phyloP scores from a whole-genome alignment of 2,888 invertebrate species.

The Campopleginae sp. region DNA sequence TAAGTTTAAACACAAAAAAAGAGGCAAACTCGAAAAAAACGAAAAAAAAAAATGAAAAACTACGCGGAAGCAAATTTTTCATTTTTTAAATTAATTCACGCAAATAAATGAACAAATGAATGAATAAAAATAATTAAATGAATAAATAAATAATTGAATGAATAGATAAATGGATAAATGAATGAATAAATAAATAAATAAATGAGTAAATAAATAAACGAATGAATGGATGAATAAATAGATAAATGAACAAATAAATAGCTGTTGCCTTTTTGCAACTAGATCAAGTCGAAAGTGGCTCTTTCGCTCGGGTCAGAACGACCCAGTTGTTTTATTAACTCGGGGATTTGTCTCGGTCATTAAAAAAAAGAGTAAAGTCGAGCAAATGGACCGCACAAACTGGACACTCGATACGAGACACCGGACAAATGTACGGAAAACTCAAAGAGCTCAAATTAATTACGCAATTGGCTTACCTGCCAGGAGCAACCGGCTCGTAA shows the following conservation, averaged over 20 bases:
- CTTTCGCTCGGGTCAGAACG: neutral
- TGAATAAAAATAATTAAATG: too few relatives aligned
- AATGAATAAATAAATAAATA: too few relatives aligned
- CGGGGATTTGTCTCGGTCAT: neutral
- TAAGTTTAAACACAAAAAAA: too few relatives aligned
- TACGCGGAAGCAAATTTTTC: neutral
- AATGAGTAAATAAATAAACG: too few relatives aligned
- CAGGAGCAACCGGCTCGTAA: constrained; percentile 56
- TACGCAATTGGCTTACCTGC: constrained; percentile 58
- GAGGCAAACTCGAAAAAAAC: neutral
- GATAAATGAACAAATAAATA: too few relatives aligned
- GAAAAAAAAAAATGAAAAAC: neutral
- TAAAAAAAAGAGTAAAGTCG: neutral
- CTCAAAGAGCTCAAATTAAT: neutral
- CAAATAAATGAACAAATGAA: too few relatives aligned
- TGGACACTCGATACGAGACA: neutral
- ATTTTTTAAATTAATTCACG: too few relatives aligned
- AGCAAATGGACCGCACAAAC: neutral
- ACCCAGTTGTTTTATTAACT: neutral
- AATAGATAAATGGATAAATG: too few relatives aligned
- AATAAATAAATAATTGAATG: too few relatives aligned
- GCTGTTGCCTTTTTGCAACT: too few relatives aligned
- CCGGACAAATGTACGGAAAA: neutral
- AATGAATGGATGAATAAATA: too few relatives aligned
- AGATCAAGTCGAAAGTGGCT: too few relatives aligned